Base-by-base conservation (phyloP, 2,888 invertebrate species). In the Crepidodera aurea region DNA sequence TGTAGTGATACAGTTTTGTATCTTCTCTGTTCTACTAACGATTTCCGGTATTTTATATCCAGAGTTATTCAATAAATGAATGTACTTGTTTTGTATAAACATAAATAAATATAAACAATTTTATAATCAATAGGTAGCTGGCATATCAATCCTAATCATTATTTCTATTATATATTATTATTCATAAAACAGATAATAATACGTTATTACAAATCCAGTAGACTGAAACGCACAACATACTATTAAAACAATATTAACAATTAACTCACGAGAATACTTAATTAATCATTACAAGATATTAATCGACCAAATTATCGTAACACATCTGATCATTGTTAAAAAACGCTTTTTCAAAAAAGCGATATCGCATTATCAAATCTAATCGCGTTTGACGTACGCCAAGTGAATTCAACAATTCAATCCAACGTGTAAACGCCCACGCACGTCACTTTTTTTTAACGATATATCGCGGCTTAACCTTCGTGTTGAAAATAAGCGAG, bases 401-500 rank as follows among this genome's bases (percentile, higher is more conserved):
- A 16, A 7, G 42, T n/a, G 42, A 42, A 16, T 42, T 42, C n/a
- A 42, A 42, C 42, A 42, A 19, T 15, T 42, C 42, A 42, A 42
- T 42, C 16, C 42, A 13, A 42, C 42, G 18, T 15, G 42, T 42
- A 19, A n/a, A 42, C 42, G 18, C 42, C 42, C 42, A 42, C 18
- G 15, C 42, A 42, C 5, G 10, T 10, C 42, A n/a, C 10, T 19
- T 42, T 42, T 42, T 12, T 39, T 42, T 42, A 42, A 15, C 42
- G 42, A 42, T 42, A n/a, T n/a, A 42, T 42, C 42, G 42, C 42
- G 42, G 42, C 18, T 42, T 42, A 42, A 19, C 42, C 42, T 42
- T 42, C 18, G 8, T 19, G 15, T 13, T 42, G 42, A 42, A 42
- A 42, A 42, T 16, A 39, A 10, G 19, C 42, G 15, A 16, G 42